Base-by-base conservation (phyloP, 1,140 invertebrate species). In the Aphelinus certus region DNA sequence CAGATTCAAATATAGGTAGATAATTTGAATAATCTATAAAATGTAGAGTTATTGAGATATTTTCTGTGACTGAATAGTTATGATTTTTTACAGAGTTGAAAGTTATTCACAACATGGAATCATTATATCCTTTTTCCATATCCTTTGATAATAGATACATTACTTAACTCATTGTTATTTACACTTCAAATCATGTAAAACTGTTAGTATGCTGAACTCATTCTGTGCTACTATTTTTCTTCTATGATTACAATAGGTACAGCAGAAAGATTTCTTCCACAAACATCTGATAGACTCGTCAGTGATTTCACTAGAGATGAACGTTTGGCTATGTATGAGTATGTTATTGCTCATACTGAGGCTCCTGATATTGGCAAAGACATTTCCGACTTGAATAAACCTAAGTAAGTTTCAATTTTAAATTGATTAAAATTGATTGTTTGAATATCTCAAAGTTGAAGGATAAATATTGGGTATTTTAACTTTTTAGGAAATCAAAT, bases 221-320 rank as follows among this genome's bases (percentile, higher is more conserved):
- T 63, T 78, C 72, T 77, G 58, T 73, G 78, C 75, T 78, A 78
- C 76, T 76, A 79, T 79, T 82, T 79, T 78, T 82, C 26, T 26
- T 26, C 26, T 76, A 81, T 78, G 80, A 63, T 81, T 76, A 78
- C 77, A 77, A 82, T 82, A 88, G 87, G 86, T 82, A 69, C 63
- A 69, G 82, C 82, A 78, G 87, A 89, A 71, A 84, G 83, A 75
- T 82, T 87, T 72, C 86, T 90, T 83, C 89, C 90, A 66, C 84
- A 84, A 76, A 90, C 90, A 67, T 88, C 89, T 42, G 82, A 90
- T 79, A 87, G 90, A 70, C 80, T 90, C 71, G 79, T 87, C 43
- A 80, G 86, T 79, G 88, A 89, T 77, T 90, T 88, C 73, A 90
- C 89, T 5, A 67, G 79, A 0, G 89, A 90, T 78, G 90, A 91